A percentile compares a stretch with the other conserved stretches of the same genome.
Evolutionary conservation across 2,797 vertebrate species (phyloP).

Genomic region (Acomys russatus): DNA sequence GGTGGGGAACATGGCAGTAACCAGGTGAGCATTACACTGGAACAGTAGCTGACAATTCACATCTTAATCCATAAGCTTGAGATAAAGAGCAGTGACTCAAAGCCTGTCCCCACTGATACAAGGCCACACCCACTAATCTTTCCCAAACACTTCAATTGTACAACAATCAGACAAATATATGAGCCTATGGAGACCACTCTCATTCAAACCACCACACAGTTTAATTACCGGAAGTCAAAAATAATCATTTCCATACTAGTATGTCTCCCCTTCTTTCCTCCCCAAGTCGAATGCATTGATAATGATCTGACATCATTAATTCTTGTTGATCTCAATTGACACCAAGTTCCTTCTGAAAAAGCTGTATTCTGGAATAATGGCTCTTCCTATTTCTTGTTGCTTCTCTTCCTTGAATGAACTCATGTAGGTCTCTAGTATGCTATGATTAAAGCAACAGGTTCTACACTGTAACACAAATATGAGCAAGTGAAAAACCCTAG

Average conservation of each 20-base stretch:
- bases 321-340: slow-evolving; percentile 9
- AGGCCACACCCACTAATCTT: background rate
- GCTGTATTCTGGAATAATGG: background rate
- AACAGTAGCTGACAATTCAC: background rate
- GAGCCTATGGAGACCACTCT: background rate
- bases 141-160: background rate
- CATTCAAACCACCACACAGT: background rate
- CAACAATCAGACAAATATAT: background rate
- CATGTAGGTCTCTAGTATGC: slow-evolving; percentile 40
- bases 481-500: slow-evolving; percentile 15
- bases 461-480: background rate
- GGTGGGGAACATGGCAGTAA: background rate
- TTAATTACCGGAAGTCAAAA: slow-evolving; percentile 61
- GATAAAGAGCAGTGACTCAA: background rate
- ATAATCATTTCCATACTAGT: slow-evolving; percentile 25
- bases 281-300: background rate
- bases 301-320: slow-evolving; percentile 6
- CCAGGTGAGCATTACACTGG: background rate
- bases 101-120: background rate
- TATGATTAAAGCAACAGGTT: slow-evolving; percentile 45
- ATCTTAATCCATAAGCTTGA: background rate
- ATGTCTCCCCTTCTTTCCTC: background rate
- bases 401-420: slow-evolving; percentile 39
- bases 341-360: slow-evolving; percentile 44
- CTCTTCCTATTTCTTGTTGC: slow-evolving; percentile 31